These are phyloP conservation scores for Labia minor DNA, from an alignment of 2,888 invertebrate species.

Conservation along the genomic window DNA sequence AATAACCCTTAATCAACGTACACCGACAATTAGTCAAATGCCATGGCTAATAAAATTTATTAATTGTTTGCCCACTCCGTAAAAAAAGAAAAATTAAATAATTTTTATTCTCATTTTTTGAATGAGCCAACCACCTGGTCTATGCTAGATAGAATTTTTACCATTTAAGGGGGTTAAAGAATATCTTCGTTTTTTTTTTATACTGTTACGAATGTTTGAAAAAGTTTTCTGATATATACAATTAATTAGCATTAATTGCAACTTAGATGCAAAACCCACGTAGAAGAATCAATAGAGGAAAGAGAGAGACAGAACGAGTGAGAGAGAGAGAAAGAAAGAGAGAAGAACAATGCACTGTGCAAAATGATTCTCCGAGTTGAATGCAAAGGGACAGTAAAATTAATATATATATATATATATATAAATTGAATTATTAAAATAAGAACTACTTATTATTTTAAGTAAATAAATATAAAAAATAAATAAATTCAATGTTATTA, in stretches of 20 bases:
- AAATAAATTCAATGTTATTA: no score
- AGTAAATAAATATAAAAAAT: no score
- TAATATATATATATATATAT: no score
- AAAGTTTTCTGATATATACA: not conserved
- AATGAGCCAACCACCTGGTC: not conserved
- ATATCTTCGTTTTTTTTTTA: not conserved
- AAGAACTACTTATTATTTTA: no score
- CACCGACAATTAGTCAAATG: not conserved
- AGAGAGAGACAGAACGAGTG: no score
- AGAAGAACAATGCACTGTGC: not conserved
- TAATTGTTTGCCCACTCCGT: no score
- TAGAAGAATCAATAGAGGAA: not conserved
- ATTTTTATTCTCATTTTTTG: not conserved
- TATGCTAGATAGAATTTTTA: not conserved
- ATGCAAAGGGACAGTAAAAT: not conserved
- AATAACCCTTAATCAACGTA: not conserved
- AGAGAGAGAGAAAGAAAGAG: no score
- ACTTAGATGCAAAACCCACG: not conserved
- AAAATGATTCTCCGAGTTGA: not conserved
- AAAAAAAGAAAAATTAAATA: not conserved
- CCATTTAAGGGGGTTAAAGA: not conserved
- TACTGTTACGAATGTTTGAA: no score
- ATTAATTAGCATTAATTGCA: constrained; percentile 2
- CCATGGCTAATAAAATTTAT: not conserved
- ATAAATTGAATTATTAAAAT: no score